Base-by-base conservation (phyloP, 2,113 vertebrate species). In the Cavia porcellus region DNA sequence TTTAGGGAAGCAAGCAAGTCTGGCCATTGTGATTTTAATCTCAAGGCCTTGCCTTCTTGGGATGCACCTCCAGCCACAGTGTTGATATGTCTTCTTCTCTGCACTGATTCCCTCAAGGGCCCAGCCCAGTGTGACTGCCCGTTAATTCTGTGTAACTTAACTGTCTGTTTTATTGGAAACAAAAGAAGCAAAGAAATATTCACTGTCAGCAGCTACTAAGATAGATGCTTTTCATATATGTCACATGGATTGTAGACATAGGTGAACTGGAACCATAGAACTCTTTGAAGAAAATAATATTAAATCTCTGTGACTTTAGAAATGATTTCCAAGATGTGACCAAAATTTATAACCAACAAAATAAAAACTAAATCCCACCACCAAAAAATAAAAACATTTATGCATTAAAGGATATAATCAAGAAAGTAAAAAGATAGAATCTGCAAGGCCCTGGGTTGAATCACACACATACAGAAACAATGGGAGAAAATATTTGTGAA, bases 221-320 rank as follows among this genome's bases (percentile, higher is more conserved):
- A 20, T 50, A 85, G 25, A 12, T 75, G 52, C 35, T 62, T 77
- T 70, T 93, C 47, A 28, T 24, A 38, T 72, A 38, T 3, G 1
- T 87, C 57, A 77, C 45, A 20, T 74, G 38, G 47, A 85, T 92
- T 30, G 81, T 81, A 95, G 59, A 83, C 47, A 45, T 89, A 82
- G 32, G 57, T n/a, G 19, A 92, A 25, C 38, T 92, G 93, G 42
- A 89, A 89, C 30, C 64, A 52, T 89, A 70, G 90, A 89, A 38
- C 38, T 86, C 32, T 59, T 96, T 38, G 57, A 89, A 85, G 32
- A 89, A 94, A 96, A 89, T 80, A 91, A 3, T 52, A 94, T 62
- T 95, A 79, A 74, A 80, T 66, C 50, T 61, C 42, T 32, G 7
- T 70, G 32, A 70, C 68, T 13, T 72, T 86, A 20, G 38, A 72